phyloP scores from a whole-genome alignment of 2,113 vertebrate species.

The Hemiscyllium ocellatum region DNA sequence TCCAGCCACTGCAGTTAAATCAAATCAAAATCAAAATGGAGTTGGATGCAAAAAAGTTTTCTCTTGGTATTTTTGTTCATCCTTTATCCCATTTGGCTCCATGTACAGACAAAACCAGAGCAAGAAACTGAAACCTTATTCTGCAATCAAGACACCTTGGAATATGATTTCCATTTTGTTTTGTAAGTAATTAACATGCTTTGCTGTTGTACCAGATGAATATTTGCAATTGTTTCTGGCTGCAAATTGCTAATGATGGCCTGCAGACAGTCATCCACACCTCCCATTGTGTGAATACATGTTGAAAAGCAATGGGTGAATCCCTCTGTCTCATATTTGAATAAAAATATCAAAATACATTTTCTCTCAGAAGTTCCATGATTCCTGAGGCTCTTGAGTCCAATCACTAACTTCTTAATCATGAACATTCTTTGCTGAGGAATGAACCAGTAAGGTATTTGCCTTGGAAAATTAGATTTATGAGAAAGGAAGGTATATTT shows the following conservation, averaged over 20 bases:
- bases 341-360: neutral
- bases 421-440: neutral
- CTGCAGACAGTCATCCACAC: neutral
- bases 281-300: neutral
- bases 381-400: neutral
- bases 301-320: neutral
- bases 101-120: neutral
- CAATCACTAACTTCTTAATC: neutral
- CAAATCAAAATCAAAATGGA: too few species aligned
- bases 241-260: neutral
- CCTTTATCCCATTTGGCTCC: neutral
- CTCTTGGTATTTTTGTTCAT: too few species aligned
- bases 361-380: neutral
- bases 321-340: neutral
- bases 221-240: neutral
- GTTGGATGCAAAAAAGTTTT: too few species aligned
- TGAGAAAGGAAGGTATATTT: neutral
- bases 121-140: neutral
- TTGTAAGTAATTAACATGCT: neutral
- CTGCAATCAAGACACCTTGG: neutral
- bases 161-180: neutral
- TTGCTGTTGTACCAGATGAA: neutral
- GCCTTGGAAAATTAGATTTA: too few species aligned
- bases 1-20: too few species aligned
- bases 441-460: neutral